These are phyloP conservation scores for Chelon labrosus DNA, from an alignment of 2,797 vertebrate genomes.

Conservation along the genomic window DNA sequence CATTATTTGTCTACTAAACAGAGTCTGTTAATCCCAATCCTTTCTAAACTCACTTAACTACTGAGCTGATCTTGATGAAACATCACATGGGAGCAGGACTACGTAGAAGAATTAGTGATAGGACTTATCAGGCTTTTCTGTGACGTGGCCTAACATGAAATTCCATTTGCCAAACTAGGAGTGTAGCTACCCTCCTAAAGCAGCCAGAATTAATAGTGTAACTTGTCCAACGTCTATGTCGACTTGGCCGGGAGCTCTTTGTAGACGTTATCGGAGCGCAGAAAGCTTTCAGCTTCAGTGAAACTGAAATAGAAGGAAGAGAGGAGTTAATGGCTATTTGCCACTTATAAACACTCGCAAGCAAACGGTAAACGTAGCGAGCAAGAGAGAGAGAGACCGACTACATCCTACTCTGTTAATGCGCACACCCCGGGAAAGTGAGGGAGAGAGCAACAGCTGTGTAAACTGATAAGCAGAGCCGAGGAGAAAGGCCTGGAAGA, in stretches of 20 bases:
- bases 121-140: conserved; percentile 1
- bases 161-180: neutral
- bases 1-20: conserved; percentile 6
- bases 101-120: conserved; percentile 14
- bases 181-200: neutral
- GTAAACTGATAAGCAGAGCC: conserved; percentile 79
- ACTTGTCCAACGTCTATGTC: conserved; percentile 22
- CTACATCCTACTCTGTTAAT: conserved; percentile 39
- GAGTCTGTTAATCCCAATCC: neutral
- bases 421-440: conserved; percentile 31
- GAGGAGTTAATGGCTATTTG: conserved; percentile 44
- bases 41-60: conserved; percentile 4
- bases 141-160: neutral
- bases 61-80: neutral
- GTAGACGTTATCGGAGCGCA: conserved; percentile 13
- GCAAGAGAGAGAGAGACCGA: conserved; percentile 16
- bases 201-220: neutral
- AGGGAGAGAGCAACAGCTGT: conserved; percentile 73
- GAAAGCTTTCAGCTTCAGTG: conserved; percentile 35
- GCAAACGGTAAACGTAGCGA: conserved; percentile 36
- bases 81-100: neutral
- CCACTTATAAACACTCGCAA: conserved; percentile 37
- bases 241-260: conserved; percentile 8
- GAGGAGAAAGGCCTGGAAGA: conserved; percentile 64
- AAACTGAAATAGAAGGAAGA: conserved; percentile 40